phyloP scores from a whole-genome alignment of 2,113 vertebrate genomes.

The Oophaga pumilio region DNA sequence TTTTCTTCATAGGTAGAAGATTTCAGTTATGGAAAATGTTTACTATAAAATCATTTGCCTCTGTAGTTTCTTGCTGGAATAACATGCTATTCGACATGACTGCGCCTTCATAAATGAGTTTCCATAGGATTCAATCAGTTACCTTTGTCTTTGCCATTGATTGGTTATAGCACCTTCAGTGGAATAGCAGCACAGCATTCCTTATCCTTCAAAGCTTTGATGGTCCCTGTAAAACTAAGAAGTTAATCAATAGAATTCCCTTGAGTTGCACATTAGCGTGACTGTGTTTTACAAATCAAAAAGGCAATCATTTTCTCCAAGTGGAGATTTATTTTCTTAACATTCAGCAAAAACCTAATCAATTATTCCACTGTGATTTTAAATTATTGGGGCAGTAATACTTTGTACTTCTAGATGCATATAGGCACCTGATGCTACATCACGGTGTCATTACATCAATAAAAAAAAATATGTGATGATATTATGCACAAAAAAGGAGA shows the following conservation, averaged over 20 bases:
- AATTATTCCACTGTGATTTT: constrained; percentile 19
- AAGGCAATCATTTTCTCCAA: not conserved
- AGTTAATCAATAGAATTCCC: constrained; percentile 42
- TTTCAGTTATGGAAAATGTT: not conserved
- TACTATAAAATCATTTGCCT: not conserved
- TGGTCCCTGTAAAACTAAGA: constrained; percentile 25
- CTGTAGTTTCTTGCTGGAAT: not conserved
- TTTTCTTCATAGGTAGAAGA: not conserved
- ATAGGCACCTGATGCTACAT: not conserved
- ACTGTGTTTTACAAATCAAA: constrained; percentile 46
- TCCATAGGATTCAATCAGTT: constrained; percentile 25
- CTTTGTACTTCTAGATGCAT: not conserved
- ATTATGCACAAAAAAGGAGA: not conserved
- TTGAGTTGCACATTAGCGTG: constrained; percentile 36
- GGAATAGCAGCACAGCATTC: not conserved
- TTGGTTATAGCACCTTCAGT: constrained; percentile 24
- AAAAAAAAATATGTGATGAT: not conserved
- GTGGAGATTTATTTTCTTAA: constrained; percentile 43
- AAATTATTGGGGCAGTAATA: constrained; percentile 17
- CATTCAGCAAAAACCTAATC: constrained; percentile 19
- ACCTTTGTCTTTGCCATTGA: constrained; percentile 6
- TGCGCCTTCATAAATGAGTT: constrained; percentile 12
- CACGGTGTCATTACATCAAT: not conserved
- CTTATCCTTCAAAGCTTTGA: constrained; percentile 23
- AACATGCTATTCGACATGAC: not conserved